Conservation (phyloP, 2,113 vertebrate species). For the Sylvia atricapilla region DNA sequence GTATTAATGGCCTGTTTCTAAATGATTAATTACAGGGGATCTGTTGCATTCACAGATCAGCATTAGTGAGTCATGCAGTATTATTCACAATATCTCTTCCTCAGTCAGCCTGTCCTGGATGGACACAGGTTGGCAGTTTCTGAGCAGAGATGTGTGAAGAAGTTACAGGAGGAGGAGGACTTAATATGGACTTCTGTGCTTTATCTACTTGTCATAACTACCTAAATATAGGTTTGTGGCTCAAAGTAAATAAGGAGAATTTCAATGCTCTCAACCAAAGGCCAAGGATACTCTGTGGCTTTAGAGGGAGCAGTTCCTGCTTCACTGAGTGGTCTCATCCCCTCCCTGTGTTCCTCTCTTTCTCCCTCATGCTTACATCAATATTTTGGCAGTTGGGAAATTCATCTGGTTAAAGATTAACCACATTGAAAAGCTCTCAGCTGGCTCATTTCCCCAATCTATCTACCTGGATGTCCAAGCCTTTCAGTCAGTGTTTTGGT, state of each 20-base stretch:
- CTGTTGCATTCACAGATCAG: not conserved
- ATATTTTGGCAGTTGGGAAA: not conserved
- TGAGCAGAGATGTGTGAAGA: not conserved
- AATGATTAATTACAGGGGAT: slow-evolving; percentile 36
- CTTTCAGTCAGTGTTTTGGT: not conserved
- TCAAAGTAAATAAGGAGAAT: not conserved
- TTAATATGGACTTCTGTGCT: not conserved
- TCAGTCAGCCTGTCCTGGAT: not conserved
- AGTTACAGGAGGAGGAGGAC: not conserved
- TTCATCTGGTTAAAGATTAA: not conserved
- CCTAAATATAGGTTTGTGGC: not conserved
- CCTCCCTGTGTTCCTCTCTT: not conserved
- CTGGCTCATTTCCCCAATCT: not conserved
- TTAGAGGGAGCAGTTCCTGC: not conserved
- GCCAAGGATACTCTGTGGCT: not conserved
- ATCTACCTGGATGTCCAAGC: not conserved
- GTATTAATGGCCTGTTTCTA: slow-evolving; percentile 41
- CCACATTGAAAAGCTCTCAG: not conserved
- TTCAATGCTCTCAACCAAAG: not conserved
- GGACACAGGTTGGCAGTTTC: not conserved
- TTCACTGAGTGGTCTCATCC: not conserved
- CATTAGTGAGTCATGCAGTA: not conserved
- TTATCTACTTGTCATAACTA: not conserved
- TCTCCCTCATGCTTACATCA: not conserved
- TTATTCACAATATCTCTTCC: not conserved